Evolutionary conservation across 2,113 vertebrate genomes (phyloP), one percentile per base, ranked within the genome.

Genomic region (Stomatorhinus ivindoensis): DNA sequence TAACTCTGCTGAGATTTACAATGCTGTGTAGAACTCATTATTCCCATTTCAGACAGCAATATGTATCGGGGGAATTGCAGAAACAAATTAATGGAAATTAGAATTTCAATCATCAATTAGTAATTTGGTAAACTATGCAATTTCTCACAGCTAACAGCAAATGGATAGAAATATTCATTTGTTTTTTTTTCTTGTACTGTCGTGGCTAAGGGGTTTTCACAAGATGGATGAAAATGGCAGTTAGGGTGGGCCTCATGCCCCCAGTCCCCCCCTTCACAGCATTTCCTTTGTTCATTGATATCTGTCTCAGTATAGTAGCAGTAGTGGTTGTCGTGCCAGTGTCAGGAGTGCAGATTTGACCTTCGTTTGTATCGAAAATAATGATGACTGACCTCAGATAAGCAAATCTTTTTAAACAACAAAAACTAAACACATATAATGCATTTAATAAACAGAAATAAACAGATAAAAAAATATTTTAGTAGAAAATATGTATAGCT

Each of bases 81-180:
- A 58, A 89, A 85, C 85, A n/a, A 46, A 50, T 84, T n/a, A 82
- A 89, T 53, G 51, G 31, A 61, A 89, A 85, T 85, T 89, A 84
- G 80, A 48, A 84, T 89, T 89, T 89, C 51, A 46, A 46, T 55
- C 76, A 83, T 83, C 51, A 89, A 44, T 84, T 84, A 44, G 76
- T 58, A 84, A 89, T 51, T 83, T 55, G 53, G 50, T 46, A 84
- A 89, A 44, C 48, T n/a, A 89, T 51, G 17, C n/a, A 53, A 82
- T 82, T 89, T 89, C 88, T 89, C 13, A 46, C 27, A 83, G 88
- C 88, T 58, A 84, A 83, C 73, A 39, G 50, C 31, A 44, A 44
- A 13, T 83, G 76, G 17, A 84, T 53, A 55, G 76, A 47, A 55
- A 53, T 13, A 55, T 89, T 82, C 6, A 69, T 47, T 65, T 87